phyloP scores from a whole-genome alignment of 2,797 vertebrate species.

The Sebastes iracundus region DNA sequence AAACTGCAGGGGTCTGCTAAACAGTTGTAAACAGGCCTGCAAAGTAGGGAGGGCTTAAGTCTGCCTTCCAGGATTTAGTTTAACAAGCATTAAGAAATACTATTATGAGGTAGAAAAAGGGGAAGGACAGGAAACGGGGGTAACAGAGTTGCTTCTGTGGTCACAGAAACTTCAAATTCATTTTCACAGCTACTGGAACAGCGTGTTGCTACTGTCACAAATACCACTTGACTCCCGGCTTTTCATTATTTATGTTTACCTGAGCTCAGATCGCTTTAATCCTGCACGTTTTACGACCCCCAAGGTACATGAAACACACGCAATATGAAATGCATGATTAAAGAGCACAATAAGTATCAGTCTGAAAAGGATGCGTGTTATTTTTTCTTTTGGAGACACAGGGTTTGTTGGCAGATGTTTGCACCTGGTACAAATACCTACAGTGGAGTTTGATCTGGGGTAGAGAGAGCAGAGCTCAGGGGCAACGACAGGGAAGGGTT shows the following conservation, averaged over 20 bases:
- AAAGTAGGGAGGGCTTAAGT: slow-evolving; percentile 28
- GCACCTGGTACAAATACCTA: slow-evolving; percentile 53
- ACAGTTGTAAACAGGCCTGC: slow-evolving; percentile 68
- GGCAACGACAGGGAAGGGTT: slow-evolving; percentile 68
- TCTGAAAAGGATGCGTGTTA: slow-evolving; percentile 16
- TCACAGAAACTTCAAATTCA: slow-evolving; percentile 23
- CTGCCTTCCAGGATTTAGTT: slow-evolving; percentile 46
- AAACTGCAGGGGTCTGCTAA: slow-evolving; percentile 60
- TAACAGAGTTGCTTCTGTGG: slow-evolving; percentile 31
- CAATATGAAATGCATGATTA: slow-evolving; percentile 17
- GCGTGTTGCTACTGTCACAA: slow-evolving; percentile 18
- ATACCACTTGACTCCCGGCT: neutral
- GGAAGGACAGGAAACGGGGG: slow-evolving; percentile 39
- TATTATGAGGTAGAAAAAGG: slow-evolving; percentile 46
- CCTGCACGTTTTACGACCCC: neutral
- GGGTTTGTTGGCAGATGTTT: slow-evolving; percentile 30
- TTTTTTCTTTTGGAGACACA: slow-evolving; percentile 4
- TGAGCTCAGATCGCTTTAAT: slow-evolving; percentile 1
- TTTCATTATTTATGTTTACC: slow-evolving; percentile 26
- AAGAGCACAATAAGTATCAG: slow-evolving; percentile 10
- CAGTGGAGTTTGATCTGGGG: slow-evolving; percentile 43
- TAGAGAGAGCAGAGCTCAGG: slow-evolving; percentile 62
- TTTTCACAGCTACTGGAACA: slow-evolving; percentile 36
- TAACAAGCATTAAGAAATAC: slow-evolving; percentile 51
- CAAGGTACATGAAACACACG: neutral